Base-by-base conservation (phyloP, 2,113 vertebrate genomes). In the Leptocoma aspasia region DNA sequence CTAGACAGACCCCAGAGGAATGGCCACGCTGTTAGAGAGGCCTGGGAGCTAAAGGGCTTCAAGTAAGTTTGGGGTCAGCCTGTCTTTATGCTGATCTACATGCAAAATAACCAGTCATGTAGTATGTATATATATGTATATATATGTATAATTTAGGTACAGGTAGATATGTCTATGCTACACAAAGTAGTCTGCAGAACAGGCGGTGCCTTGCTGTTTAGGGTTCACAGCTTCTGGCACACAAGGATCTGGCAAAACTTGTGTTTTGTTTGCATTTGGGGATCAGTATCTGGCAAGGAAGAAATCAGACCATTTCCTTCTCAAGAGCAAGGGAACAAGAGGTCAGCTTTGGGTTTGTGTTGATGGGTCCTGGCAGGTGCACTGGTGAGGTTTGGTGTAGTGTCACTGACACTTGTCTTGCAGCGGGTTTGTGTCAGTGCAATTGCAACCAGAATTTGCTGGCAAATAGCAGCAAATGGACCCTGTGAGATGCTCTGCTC, bases 401-500 rank as follows among this genome's bases (percentile, higher is more conserved):
- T 2, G 13, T 44, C 0, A 0, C 33, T 3, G 6, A 70, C 30
- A 9, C 52, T 73, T 14, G 37, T 37, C 68, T 49, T 30, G 30
- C 35, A 7, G 28, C 17, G 57, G 52, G 33, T 71, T 78, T 66
- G 61, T 90, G 65, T 72, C 69, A 24, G 12, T 68, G 5, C n/a
- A 50, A 79, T 3, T 47, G 50, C 52, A 65, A 87, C 20, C 39
- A 87, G 72, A 77, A 81, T 78, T 77, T 95, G 53, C 68, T 86
- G 79, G 70, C 79, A 92, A 90, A 82, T 8, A 86, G 77, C 49
- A 86, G 68, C 44, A 59, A 83, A 42, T 35, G 52, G 89, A 75
- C 42, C 52, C 82, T 41, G 65, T 45, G 89, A 92, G 70, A 33
- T 60, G 77, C 81, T 92, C 65, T 90, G 88, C 71, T 90, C 37